Conservation (phyloP, 2,113 vertebrate genomes). For the Chitala chitala region DNA sequence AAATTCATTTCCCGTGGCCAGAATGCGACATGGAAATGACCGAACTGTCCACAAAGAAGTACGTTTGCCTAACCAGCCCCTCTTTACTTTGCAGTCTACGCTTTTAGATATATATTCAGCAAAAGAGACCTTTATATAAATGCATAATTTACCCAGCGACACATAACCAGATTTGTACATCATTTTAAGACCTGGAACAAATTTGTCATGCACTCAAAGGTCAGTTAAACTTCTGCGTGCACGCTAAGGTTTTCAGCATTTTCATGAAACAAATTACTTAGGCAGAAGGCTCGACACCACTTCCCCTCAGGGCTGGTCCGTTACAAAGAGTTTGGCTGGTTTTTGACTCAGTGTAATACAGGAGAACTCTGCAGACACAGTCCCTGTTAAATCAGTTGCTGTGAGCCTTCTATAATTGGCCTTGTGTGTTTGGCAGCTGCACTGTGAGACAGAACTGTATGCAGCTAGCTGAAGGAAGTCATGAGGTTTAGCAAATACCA, state of each 20-base stretch:
- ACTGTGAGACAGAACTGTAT: slow-evolving; percentile 33
- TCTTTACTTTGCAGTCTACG: background rate
- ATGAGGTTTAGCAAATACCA: slow-evolving; percentile 37
- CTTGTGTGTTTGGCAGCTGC: slow-evolving; percentile 9
- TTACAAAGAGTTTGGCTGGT: background rate
- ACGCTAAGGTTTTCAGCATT: too few species aligned
- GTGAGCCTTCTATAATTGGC: background rate
- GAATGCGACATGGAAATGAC: background rate
- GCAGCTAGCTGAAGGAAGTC: slow-evolving; percentile 22
- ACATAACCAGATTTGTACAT: background rate
- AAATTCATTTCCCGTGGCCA: background rate
- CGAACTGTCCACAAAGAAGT: background rate
- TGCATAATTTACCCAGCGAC: background rate
- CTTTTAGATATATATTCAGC: background rate
- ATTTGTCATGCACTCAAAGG: background rate
- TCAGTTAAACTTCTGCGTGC: slow-evolving; percentile 1
- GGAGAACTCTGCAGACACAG: background rate
- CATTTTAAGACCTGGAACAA: slow-evolving; percentile 1
- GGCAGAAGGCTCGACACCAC: too few species aligned
- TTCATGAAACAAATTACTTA: too few species aligned
- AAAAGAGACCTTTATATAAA: background rate
- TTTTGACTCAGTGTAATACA: slow-evolving; percentile 2
- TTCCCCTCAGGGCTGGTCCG: too few species aligned
- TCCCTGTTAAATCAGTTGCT: slow-evolving; percentile 6
- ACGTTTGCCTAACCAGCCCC: background rate